phyloP scores from a whole-genome alignment of 2,113 vertebrate species.

The Pygoscelis antarcticus region DNA sequence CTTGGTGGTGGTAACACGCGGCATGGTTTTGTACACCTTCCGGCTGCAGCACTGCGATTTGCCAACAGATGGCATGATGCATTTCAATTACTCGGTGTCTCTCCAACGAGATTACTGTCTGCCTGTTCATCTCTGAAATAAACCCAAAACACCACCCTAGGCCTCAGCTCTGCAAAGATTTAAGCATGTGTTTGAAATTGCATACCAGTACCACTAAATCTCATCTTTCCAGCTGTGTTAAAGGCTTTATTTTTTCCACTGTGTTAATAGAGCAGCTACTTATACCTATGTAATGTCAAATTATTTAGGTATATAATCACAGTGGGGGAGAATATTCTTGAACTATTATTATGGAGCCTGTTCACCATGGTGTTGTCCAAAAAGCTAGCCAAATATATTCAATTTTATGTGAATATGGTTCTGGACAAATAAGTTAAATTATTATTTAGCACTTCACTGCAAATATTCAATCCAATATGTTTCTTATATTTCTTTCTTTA shows the following conservation, averaged over 20 bases:
- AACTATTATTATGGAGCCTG: neutral
- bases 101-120: neutral
- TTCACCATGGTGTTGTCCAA: neutral
- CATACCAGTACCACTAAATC: neutral
- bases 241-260: neutral
- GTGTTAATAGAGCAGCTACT: neutral
- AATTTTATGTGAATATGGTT: neutral
- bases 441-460: neutral
- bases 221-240: neutral
- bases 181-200: neutral
- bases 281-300: neutral
- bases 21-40: neutral
- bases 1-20: neutral
- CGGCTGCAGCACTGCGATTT: slow-evolving; percentile 14
- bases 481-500: neutral
- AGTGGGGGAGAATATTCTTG: neutral
- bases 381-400: neutral
- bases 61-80: slow-evolving; percentile 63
- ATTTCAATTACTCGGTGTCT: neutral
- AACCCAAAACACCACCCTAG: neutral
- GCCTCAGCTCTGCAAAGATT: neutral
- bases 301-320: neutral
- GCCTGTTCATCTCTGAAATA: neutral
- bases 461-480: neutral
- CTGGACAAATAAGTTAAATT: neutral